Evolutionary conservation across 1,140 invertebrate species (phyloP).

Genomic region (Papilio aristodemus): DNA sequence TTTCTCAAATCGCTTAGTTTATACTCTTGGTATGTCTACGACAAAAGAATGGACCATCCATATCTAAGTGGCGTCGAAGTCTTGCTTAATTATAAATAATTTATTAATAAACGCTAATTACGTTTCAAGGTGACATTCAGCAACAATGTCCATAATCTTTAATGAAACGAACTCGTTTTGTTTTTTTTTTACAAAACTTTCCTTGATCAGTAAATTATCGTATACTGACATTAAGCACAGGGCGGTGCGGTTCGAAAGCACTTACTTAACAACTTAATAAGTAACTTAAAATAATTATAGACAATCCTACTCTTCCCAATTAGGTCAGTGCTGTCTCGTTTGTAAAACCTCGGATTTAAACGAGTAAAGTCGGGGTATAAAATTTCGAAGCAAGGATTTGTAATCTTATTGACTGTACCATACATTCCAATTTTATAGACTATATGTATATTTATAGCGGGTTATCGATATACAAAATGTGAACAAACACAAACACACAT

Average conservation of each 20-base stretch:
- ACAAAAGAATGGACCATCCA: no score
- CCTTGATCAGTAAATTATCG: neutral
- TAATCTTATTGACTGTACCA: neutral
- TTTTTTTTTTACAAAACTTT: neutral
- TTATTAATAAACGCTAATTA: no score
- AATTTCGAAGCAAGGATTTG: no score
- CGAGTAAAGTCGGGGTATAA: no score
- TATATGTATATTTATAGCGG: neutral
- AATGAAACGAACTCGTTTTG: neutral
- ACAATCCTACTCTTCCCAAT: neutral
- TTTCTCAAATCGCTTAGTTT: no score
- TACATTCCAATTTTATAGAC: neutral
- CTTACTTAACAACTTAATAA: conserved; percentile 6
- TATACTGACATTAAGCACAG: neutral
- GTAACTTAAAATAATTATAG: conserved; percentile 8
- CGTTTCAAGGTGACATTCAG: no score
- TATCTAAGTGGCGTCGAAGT: no score
- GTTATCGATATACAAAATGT: conserved; percentile 8
- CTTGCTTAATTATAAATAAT: no score
- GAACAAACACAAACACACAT: conserved; percentile 3
- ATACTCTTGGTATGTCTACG: no score
- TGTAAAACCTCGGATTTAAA: neutral
- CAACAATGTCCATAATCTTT: no score
- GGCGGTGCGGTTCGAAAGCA: neutral
- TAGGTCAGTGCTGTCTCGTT: neutral